Percentiles rank a stretch among this genome's conserved stretches.
Evolutionary conservation across 2,113 vertebrate species (phyloP).

Genomic region (Tachysurus fulvidraco): DNA sequence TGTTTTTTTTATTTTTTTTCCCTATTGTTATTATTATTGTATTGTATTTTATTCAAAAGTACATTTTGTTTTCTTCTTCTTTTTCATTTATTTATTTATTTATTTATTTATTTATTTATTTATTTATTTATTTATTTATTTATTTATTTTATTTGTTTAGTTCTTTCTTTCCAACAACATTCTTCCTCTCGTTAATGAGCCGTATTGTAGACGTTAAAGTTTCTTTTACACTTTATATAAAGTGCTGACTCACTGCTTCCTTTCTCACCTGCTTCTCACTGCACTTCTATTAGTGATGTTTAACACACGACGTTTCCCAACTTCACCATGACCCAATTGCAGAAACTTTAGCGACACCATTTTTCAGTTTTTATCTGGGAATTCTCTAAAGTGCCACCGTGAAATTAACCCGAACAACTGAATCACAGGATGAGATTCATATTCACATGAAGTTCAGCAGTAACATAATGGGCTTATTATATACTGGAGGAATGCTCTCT

Average conservation of each 20-base stretch:
- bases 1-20: too few relatives aligned
- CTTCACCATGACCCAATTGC: constrained; percentile 44
- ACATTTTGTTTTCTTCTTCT: too few relatives aligned
- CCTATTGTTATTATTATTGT: too few relatives aligned
- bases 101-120: too few relatives aligned
- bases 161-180: constrained; percentile 11
- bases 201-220: constrained; percentile 3
- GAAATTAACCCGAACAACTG: constrained; percentile 22
- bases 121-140: too few relatives aligned
- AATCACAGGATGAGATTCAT: constrained; percentile 11
- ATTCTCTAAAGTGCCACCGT: constrained; percentile 8
- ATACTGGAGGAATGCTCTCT: neutral
- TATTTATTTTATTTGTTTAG: neutral
- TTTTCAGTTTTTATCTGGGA: constrained; percentile 30
- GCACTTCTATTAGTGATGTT: constrained; percentile 30
- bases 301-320: constrained; percentile 35
- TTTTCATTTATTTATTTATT: too few relatives aligned
- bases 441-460: neutral
- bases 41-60: too few relatives aligned
- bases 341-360: constrained; percentile 13
- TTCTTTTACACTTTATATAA: constrained; percentile 35
- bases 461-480: too few relatives aligned
- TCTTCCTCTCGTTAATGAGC: constrained; percentile 41
- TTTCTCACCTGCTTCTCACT: constrained; percentile 5
- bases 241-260: constrained; percentile 39